Conservation (phyloP, 2,797 vertebrate species). For the Brachyalestes nurse region DNA sequence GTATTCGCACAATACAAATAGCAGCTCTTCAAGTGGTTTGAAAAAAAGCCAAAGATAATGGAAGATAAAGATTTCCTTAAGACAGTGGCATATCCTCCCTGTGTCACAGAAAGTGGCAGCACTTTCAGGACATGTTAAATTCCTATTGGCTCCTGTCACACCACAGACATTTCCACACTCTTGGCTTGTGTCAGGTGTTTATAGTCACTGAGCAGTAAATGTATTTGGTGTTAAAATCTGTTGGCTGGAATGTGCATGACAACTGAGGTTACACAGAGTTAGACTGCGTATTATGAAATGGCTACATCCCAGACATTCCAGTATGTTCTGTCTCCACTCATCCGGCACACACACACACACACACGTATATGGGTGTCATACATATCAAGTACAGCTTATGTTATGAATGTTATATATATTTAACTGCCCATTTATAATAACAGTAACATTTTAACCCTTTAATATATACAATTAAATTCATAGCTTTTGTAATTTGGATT, state of each 20-base stretch:
- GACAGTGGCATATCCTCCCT: neutral
- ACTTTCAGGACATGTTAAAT: slow-evolving; percentile 28
- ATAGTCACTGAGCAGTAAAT: slow-evolving; percentile 31
- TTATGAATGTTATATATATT: too few species aligned
- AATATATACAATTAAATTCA: neutral
- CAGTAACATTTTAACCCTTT: too few species aligned
- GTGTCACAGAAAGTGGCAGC: slow-evolving; percentile 31
- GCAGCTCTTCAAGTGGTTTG: too few species aligned
- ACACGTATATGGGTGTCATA: neutral
- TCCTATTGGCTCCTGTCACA: slow-evolving; percentile 48
- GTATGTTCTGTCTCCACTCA: neutral
- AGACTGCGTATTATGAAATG: neutral
- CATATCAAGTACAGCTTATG: too few species aligned
- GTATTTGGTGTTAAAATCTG: slow-evolving; percentile 19
- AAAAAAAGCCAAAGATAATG: too few species aligned
- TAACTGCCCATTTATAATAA: too few species aligned
- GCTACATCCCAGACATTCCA: slow-evolving; percentile 9
- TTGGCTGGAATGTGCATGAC: slow-evolving; percentile 10
- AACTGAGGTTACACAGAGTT: slow-evolving; percentile 2
- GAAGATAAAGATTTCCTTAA: too few species aligned
- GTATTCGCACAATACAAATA: too few species aligned
- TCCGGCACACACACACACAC: neutral
- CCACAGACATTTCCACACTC: slow-evolving; percentile 34
- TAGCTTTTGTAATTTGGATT: neutral
- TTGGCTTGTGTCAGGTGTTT: slow-evolving; percentile 49